Evolutionary conservation across 53 echinoderm and acorn worm genomes (phyloP), one percentile per base, ranked within the genome.

Genomic region (Arbacia lixula): DNA sequence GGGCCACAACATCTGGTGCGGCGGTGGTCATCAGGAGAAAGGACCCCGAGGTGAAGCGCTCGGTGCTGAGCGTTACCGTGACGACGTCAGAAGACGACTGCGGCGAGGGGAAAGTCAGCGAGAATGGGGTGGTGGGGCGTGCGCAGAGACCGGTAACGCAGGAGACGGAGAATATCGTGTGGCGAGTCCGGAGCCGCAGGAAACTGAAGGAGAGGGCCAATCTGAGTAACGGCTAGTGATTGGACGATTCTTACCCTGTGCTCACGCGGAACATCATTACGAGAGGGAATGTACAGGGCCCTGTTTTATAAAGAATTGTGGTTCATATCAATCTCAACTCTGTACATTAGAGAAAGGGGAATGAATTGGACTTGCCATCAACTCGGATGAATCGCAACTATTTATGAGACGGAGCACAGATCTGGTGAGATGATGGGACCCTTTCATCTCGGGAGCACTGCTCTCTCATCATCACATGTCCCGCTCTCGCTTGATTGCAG

Each of bases 51-150:
- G 43, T 58, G 40, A 77, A 77, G 58, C 56, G 77, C 12, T 77
- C 77, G 3, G 58, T 77, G 12, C 54, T 77, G 57, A 77, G 77
- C 17, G 77, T 77, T 58, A 77, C 77, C 8, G 58, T 77, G 14
- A 77, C 77, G 2, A 77, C 77, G 36, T 77, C 77, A 2, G 77
- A 77, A 12, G 58, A 77, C 39, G 33, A 49, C 33, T 9, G 22
- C 21, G 9, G 57, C 21, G 24, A 5, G 2, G 34, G 35, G 6
- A 36, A 12, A 22, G 12, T 25, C 37, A 39, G 2, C 27, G 39
- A 12, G 33, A 38, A 8, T 38, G 25, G 39, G 22, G 57, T 16
- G n/a, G 36, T 20, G 5, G 77, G 58, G 24, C 22, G 22, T 24
- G 2, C 36, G 22, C 36, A 58, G 12, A 20, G 40, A 58, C 57